A percentile compares a stretch with the other conserved stretches of the same genome.
phyloP scores from a whole-genome alignment of 2,113 vertebrate species.

The Elephas maximus region DNA sequence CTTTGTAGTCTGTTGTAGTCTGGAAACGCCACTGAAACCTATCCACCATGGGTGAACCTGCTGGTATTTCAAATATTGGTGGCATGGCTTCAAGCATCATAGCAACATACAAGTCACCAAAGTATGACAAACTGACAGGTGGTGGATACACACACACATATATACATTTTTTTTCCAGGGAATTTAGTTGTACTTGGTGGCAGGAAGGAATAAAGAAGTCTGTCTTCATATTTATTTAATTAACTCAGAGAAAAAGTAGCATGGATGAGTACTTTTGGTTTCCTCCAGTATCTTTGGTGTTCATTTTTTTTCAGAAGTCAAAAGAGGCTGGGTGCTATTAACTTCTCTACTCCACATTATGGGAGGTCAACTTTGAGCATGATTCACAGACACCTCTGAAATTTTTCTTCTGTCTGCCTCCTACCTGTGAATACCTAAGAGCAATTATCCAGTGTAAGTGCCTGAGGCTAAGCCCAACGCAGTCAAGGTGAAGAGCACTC shows the following conservation, averaged over 20 bases:
- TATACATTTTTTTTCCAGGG: too few species aligned
- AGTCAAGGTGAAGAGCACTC: not conserved
- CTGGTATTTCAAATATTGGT: too few species aligned
- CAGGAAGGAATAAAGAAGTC: not conserved
- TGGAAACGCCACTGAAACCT: too few species aligned
- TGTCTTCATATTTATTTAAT: not conserved
- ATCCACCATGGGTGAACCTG: too few species aligned
- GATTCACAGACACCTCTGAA: not conserved
- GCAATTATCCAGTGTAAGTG: slow-evolving; percentile 5
- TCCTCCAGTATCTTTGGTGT: not conserved
- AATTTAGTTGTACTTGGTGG: not conserved
- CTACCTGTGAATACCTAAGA: not conserved
- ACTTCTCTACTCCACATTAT: not conserved
- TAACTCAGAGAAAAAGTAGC: slow-evolving; percentile 17
- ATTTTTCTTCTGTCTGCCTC: slow-evolving; percentile 22
- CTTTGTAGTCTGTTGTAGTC: too few species aligned
- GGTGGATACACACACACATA: too few species aligned
- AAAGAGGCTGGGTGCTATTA: not conserved
- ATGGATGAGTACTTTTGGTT: not conserved
- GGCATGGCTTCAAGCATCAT: too few species aligned
- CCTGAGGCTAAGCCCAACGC: not conserved
- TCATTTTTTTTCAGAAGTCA: slow-evolving; percentile 47
- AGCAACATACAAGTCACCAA: too few species aligned
- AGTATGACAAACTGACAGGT: too few species aligned
- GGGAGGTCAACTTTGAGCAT: slow-evolving; percentile 37